Evolutionary conservation across 1,140 invertebrate genomes (phyloP).

Genomic region (Euura lappo): DNA sequence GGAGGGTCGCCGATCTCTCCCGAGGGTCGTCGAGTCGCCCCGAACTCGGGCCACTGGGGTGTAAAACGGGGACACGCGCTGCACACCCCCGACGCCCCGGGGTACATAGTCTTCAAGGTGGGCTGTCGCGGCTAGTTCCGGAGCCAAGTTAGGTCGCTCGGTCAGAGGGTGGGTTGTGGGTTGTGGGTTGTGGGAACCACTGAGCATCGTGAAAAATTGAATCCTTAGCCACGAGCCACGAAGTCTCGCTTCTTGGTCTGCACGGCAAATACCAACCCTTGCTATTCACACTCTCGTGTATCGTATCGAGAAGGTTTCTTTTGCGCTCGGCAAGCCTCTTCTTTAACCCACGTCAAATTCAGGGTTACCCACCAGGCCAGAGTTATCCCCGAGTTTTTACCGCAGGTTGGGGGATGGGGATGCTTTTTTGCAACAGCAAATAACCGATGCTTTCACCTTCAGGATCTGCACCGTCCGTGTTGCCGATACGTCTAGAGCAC

Average conservation of each 20-base stretch:
- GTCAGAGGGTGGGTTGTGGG: too few species aligned
- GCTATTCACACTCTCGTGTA: neutral
- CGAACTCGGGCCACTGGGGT: neutral
- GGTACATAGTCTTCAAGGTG: slow-evolving; percentile 3
- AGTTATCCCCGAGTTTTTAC: neutral
- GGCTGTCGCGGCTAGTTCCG: neutral
- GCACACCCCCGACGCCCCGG: slow-evolving; percentile 15
- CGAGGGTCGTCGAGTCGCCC: neutral
- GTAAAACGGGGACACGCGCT: slow-evolving; percentile 23
- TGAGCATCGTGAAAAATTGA: neutral
- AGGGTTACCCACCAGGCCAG: neutral
- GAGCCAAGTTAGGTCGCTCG: neutral
- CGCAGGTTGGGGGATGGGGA: neutral
- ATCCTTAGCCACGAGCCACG: slow-evolving; percentile 3
- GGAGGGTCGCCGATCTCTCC: neutral
- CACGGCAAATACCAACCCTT: neutral
- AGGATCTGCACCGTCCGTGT: too few species aligned
- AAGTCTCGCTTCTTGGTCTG: neutral
- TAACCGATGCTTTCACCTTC: too few species aligned
- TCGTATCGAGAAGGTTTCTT: neutral
- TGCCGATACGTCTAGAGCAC: too few species aligned
- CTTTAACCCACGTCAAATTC: slow-evolving; percentile 3
- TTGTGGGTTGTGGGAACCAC: neutral
- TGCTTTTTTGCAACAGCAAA: too few species aligned
- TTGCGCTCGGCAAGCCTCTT: neutral